Conservation (phyloP, 30 jellyfish, hydroid and myxozoan genomes). For the Morbakka virulenta region DNA sequence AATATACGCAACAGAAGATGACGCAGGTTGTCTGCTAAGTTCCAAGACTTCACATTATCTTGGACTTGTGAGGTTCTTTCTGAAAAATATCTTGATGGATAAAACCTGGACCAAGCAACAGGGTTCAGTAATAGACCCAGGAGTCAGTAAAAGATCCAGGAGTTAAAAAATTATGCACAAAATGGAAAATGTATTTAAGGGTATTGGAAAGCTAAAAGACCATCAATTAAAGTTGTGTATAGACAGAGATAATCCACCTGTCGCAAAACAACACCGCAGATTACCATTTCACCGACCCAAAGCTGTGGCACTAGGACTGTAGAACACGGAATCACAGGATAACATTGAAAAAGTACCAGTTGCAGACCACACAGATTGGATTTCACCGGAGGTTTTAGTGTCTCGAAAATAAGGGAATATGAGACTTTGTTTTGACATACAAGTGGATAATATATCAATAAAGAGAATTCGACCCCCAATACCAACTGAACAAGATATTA, state of each 20-base stretch:
- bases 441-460: no score
- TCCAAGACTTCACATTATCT: constrained; percentile 32
- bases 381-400: no score
- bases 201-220: constrained; percentile 25
- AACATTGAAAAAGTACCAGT: constrained; percentile 36
- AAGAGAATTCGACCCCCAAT: no score
- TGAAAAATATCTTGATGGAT: not conserved
- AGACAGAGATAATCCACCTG: constrained; percentile 1
- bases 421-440: no score
- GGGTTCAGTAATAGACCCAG: not conserved
- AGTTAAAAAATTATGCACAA: not conserved
- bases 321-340: constrained; percentile 20
- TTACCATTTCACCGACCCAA: constrained; percentile 5
- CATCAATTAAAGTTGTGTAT: no score
- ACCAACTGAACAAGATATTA: no score
- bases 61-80: constrained; percentile 1
- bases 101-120: constrained; percentile 23
- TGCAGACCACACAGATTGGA: no score
- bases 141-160: constrained; percentile 19
- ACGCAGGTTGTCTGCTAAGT: constrained; percentile 49
- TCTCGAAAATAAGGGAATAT: no score
- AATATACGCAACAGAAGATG: constrained; percentile 18
- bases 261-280: constrained; percentile 36
- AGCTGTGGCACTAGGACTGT: constrained; percentile 18
- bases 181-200: not conserved